phyloP scores from a whole-genome alignment of 2,888 invertebrate species.

The Rosalia funebris region DNA sequence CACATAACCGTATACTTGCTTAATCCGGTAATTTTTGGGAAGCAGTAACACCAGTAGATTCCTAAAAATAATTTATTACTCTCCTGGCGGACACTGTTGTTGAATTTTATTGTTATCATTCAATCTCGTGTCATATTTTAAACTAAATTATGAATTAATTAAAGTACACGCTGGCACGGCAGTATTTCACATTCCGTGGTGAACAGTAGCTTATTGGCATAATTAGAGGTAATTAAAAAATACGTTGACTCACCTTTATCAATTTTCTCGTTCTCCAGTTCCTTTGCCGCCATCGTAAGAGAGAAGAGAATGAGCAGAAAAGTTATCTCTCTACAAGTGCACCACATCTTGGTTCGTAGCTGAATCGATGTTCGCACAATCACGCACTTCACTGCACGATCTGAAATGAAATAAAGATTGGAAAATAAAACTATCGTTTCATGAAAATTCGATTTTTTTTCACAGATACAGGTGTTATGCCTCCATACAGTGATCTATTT shows the following conservation, averaged over 20 bases:
- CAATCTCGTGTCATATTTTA: slow-evolving; percentile 16
- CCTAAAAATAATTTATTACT: slow-evolving; percentile 10
- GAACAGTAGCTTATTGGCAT: slow-evolving; percentile 11
- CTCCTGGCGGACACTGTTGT: neutral
- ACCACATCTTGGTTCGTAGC: slow-evolving; percentile 39
- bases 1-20: neutral
- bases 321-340: slow-evolving; percentile 30
- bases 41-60: slow-evolving; percentile 5
- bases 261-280: slow-evolving; percentile 52
- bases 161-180: neutral
- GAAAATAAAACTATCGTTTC: no score
- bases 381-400: slow-evolving; percentile 35
- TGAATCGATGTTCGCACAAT: slow-evolving; percentile 12
- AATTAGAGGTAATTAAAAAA: slow-evolving; percentile 12
- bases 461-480: no score
- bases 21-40: slow-evolving; percentile 3
- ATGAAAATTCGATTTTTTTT: no score
- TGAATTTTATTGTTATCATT: slow-evolving; percentile 19
- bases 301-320: slow-evolving; percentile 36
- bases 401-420: slow-evolving; percentile 38
- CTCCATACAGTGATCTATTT: no score
- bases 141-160: slow-evolving; percentile 26
- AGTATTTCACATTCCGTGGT: slow-evolving; percentile 9
- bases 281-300: slow-evolving; percentile 42
- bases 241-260: slow-evolving; percentile 50